phyloP scores from a whole-genome alignment of 2,888 invertebrate genomes.

The Sarcophaga rosellei region DNA sequence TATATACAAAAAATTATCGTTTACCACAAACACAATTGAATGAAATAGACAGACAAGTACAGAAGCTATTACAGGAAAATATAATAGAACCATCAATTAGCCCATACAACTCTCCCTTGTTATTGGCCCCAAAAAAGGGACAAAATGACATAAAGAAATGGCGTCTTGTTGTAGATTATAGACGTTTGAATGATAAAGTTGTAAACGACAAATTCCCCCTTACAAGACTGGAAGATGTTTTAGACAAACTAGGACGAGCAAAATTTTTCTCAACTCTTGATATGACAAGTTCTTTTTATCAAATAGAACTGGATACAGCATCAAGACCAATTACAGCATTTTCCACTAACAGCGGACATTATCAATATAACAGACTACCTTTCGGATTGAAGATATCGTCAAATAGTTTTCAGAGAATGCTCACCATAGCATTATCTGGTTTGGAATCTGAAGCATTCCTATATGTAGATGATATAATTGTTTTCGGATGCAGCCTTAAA shows the following conservation, averaged over 20 bases:
- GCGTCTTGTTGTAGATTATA: not conserved
- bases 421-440: conserved; percentile 24
- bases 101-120: conserved; percentile 13
- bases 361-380: not conserved
- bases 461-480: conserved; percentile 23
- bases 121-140: not conserved
- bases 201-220: conserved; percentile 16
- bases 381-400: conserved; percentile 45
- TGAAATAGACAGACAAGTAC: conserved; percentile 29
- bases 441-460: conserved; percentile 28
- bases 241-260: conserved; percentile 1
- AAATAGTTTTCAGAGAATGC: conserved; percentile 37
- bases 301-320: conserved; percentile 11
- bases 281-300: conserved; percentile 22
- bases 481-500: conserved; percentile 8
- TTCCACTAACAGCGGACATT: too few species aligned
- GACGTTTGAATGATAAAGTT: not conserved
- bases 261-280: conserved; percentile 22
- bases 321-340: too few species aligned
- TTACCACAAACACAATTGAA: conserved; percentile 35
- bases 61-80: conserved; percentile 19
- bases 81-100: conserved; percentile 11
- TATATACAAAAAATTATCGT: conserved; percentile 32
- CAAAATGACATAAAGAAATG: conserved; percentile 12
- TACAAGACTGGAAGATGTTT: conserved; percentile 27